Percentiles rank a stretch among this genome's conserved stretches.
phyloP scores from a whole-genome alignment of 2,113 vertebrate species.

The Lonchura striata region DNA sequence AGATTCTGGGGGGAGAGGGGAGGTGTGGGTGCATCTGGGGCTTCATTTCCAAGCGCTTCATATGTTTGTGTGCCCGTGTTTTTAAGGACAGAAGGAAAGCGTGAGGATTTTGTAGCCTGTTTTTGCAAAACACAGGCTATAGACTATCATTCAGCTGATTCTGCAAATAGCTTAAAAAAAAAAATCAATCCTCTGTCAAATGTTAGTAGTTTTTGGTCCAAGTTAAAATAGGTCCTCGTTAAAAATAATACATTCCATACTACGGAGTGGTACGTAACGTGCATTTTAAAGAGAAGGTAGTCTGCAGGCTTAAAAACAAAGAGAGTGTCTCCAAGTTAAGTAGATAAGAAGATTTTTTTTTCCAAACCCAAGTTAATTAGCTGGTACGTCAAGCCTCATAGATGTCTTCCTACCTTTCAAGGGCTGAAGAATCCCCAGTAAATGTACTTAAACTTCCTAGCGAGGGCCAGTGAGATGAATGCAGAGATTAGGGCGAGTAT shows the following conservation, averaged over 20 bases:
- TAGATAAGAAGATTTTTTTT: conserved; percentile 64
- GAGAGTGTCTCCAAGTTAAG: conserved; percentile 62
- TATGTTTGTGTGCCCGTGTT: background rate
- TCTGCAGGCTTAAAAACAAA: conserved; percentile 70
- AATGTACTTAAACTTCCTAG: conserved; percentile 71
- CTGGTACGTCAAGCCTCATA: conserved; percentile 59
- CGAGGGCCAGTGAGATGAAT: conserved; percentile 57
- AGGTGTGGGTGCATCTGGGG: background rate
- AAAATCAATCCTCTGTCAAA: conserved; percentile 44
- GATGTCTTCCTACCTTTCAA: conserved; percentile 56
- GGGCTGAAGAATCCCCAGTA: conserved; percentile 54
- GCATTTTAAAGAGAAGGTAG: conserved; percentile 69
- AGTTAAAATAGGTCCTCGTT: conserved; percentile 62
- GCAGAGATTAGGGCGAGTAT: conserved; percentile 58
- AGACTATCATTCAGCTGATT: conserved; percentile 58
- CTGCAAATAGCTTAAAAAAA: background rate
- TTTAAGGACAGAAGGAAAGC: background rate
- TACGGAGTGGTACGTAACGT: background rate
- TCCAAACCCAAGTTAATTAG: conserved; percentile 64
- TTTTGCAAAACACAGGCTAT: conserved; percentile 28
- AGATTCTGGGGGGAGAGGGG: background rate
- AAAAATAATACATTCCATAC: conserved; percentile 66
- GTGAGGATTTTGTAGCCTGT: background rate
- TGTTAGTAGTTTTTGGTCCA: conserved; percentile 38
- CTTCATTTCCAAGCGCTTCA: background rate